These are phyloP conservation scores for Corythucha ciliata DNA, from an alignment of 2,888 invertebrate genomes.

Conservation along the genomic window DNA sequence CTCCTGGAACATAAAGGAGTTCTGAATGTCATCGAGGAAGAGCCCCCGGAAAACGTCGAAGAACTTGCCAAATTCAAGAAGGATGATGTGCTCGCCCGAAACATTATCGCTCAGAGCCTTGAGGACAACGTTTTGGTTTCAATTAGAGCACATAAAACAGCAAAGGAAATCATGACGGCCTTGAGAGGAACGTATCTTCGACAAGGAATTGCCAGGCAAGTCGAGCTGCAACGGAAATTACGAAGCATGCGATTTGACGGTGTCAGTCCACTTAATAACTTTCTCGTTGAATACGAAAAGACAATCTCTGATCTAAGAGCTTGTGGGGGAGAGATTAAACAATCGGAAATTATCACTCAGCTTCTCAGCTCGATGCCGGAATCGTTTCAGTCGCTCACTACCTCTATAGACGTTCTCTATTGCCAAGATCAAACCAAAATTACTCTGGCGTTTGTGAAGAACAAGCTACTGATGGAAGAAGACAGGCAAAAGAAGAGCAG, in stretches of 20 bases:
- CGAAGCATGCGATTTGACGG: neutral
- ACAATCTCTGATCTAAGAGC: neutral
- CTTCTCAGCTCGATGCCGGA: constrained; percentile 12
- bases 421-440: constrained; percentile 6
- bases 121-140: too few species aligned
- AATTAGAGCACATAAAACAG: too few species aligned
- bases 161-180: neutral
- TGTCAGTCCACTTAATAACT: neutral
- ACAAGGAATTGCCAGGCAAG: neutral
- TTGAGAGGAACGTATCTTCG: neutral
- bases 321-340: neutral
- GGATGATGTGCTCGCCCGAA: too few species aligned
- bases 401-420: constrained; percentile 10
- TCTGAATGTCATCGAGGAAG: too few species aligned
- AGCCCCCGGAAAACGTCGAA: too few species aligned
- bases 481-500: constrained; percentile 1
- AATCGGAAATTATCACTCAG: neutral
- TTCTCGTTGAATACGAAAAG: too few species aligned
- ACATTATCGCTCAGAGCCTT: too few species aligned
- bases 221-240: neutral
- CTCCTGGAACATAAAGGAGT: too few species aligned
- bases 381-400: constrained; percentile 11
- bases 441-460: constrained; percentile 2
- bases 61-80: too few species aligned
- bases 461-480: constrained; percentile 2